These are phyloP conservation scores for Rapana venosa DNA, from an alignment of 2,888 invertebrate genomes.

Conservation along the genomic window DNA sequence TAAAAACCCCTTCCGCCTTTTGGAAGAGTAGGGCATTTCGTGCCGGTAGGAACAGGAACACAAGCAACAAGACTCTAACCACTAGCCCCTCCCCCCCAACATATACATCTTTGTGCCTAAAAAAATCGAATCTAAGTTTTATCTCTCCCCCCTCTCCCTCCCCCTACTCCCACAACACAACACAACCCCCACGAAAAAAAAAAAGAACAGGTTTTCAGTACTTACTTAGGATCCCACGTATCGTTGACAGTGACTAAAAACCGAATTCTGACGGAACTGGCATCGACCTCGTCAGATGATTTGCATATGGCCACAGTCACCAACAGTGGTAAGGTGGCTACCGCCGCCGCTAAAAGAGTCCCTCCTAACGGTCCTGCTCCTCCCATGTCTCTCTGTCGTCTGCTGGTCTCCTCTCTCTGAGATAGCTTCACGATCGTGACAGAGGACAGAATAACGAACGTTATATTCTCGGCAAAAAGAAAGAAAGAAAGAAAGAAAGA, in stretches of 20 bases:
- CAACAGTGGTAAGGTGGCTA: not conserved
- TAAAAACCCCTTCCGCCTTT: too few species aligned
- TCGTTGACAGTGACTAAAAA: slow-evolving; percentile 63
- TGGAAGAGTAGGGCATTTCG: too few species aligned
- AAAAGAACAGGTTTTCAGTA: not conserved
- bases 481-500: slow-evolving; percentile 33
- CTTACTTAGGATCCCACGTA: slow-evolving; percentile 56
- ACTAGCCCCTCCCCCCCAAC: too few species aligned
- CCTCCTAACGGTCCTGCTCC: too few species aligned
- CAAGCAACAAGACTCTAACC: too few species aligned
- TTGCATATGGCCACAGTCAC: not conserved
- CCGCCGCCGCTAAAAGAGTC: not conserved
- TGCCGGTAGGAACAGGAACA: too few species aligned
- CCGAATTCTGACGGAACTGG: slow-evolving; percentile 42
- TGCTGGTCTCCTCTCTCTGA: too few species aligned
- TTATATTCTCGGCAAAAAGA: slow-evolving; percentile 16
- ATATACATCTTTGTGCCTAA: too few species aligned
- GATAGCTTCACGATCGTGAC: not conserved
- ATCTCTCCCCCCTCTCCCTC: too few species aligned
- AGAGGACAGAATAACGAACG: not conserved
- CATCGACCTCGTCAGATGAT: not conserved
- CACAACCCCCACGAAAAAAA: not conserved
- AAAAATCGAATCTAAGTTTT: too few species aligned
- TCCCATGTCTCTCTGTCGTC: too few species aligned
- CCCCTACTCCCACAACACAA: too few species aligned